Conservation (phyloP, 2,888 invertebrate species). For the Melanchra persicariae region DNA sequence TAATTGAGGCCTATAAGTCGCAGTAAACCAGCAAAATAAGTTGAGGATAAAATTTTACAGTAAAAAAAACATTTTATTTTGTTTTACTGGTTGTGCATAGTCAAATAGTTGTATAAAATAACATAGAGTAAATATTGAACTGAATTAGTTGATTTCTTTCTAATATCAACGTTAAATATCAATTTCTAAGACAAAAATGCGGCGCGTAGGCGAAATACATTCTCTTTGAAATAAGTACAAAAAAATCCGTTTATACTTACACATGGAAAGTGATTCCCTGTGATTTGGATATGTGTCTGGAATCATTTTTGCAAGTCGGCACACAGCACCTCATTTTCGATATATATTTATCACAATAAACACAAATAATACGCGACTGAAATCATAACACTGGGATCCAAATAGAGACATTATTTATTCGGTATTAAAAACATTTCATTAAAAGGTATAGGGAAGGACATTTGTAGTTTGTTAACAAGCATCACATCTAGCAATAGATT, state of each 20-base stretch:
- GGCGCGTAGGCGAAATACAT: constrained; percentile 21
- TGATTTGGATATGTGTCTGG: constrained; percentile 77
- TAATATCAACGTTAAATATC: background rate
- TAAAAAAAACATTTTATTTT: background rate
- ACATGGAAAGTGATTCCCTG: constrained; percentile 85
- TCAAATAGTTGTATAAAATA: background rate
- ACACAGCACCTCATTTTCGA: constrained; percentile 83
- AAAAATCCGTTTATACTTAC: constrained; percentile 73
- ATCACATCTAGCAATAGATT: background rate
- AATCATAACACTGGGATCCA: constrained; percentile 1
- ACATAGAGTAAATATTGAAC: too few relatives aligned
- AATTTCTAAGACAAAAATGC: background rate
- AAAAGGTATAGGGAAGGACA: constrained; percentile 10
- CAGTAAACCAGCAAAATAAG: background rate
- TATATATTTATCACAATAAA: constrained; percentile 42
- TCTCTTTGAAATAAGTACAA: background rate
- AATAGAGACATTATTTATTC: constrained; percentile 23
- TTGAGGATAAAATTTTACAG: background rate
- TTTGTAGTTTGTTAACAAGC: background rate
- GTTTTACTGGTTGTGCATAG: background rate
- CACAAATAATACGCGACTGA: background rate
- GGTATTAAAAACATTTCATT: constrained; percentile 4
- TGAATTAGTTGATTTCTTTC: background rate
- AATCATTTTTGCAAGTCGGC: constrained; percentile 82
- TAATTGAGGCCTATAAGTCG: background rate